Conservation (phyloP, 2,113 vertebrate genomes). For the Scortum barcoo region DNA sequence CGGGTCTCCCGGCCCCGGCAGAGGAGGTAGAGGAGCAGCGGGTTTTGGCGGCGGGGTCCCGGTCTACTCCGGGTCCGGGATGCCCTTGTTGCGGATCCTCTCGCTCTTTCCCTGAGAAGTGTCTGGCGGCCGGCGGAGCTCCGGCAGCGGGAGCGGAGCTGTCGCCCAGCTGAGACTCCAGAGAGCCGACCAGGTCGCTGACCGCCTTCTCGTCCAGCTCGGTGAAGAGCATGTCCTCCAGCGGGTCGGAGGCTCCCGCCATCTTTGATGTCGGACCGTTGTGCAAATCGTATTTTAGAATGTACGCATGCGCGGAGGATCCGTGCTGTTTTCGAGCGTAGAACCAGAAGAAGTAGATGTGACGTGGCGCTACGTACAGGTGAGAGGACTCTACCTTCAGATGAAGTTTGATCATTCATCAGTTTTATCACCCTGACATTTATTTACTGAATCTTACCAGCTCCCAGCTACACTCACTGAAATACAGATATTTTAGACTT, state of each 20-base stretch:
- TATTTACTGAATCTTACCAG: no score
- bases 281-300: slow-evolving; percentile 85
- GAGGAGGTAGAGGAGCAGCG: slow-evolving; percentile 71
- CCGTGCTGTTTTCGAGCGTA: slow-evolving; percentile 62
- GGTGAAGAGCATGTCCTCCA: slow-evolving; percentile 92
- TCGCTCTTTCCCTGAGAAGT: slow-evolving; percentile 83
- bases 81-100: slow-evolving; percentile 85
- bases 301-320: slow-evolving; percentile 86
- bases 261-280: slow-evolving; percentile 88
- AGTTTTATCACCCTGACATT: no score
- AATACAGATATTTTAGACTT: no score
- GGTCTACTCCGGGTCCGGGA: slow-evolving; percentile 75
- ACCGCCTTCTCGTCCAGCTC: slow-evolving; percentile 92
- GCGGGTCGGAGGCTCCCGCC: slow-evolving; percentile 90
- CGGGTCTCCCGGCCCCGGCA: slow-evolving; percentile 65
- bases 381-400: no score
- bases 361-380: neutral
- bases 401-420: no score
- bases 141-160: slow-evolving; percentile 67
- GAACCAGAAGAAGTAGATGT: slow-evolving; percentile 40
- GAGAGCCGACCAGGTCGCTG: slow-evolving; percentile 88
- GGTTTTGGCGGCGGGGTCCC: slow-evolving; percentile 66
- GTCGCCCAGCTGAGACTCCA: slow-evolving; percentile 88
- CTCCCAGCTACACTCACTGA: no score
- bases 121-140: slow-evolving; percentile 65